Percentiles rank a stretch among this genome's conserved stretches.
Evolutionary conservation across 1,140 invertebrate genomes (phyloP).

Genomic region (Procambarus virginalis): DNA sequence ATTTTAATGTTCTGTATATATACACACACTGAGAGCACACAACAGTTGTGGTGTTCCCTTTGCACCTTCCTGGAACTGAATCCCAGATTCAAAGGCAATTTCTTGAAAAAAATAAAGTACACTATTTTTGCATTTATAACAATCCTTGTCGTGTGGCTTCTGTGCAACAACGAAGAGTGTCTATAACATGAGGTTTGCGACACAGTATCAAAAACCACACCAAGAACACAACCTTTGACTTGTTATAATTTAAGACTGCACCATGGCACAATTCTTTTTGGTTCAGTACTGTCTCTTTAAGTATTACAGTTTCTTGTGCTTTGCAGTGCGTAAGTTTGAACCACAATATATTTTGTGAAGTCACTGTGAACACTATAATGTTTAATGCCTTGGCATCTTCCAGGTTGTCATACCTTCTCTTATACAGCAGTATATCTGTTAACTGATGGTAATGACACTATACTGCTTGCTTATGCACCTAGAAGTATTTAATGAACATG

Average conservation of each 20-base stretch:
- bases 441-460: background rate
- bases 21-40: constrained; percentile 2
- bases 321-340: background rate
- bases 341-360: background rate
- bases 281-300: background rate
- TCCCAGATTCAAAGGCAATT: background rate
- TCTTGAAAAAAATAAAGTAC: background rate
- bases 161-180: constrained; percentile 7
- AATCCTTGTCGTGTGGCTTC: no score
- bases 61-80: background rate
- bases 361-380: background rate
- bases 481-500: background rate
- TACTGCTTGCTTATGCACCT: background rate
- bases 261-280: background rate
- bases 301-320: background rate
- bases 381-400: background rate
- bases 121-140: background rate
- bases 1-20: constrained; percentile 3
- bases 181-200: constrained; percentile 2
- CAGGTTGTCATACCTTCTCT: background rate
- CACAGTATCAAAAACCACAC: background rate
- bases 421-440: background rate
- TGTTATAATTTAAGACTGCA: background rate
- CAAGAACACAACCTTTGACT: constrained; percentile 39
- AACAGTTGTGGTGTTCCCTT: background rate